Conservation (phyloP, 2,888 invertebrate species). For the Drosophila subsilvestris region DNA sequence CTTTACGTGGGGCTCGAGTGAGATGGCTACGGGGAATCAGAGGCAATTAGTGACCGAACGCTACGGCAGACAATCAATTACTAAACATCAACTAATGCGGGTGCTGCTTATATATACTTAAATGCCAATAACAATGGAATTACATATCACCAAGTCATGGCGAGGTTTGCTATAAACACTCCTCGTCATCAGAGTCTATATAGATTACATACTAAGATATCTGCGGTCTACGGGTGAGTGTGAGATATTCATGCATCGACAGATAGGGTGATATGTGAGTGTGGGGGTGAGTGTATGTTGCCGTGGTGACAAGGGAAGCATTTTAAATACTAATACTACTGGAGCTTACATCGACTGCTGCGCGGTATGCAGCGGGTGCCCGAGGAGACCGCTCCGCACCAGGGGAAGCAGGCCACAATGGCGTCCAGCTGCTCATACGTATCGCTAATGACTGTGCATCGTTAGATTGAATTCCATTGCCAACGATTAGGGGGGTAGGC, state of each 20-base stretch:
- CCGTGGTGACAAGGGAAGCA: neutral
- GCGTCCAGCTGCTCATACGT: slow-evolving; percentile 91
- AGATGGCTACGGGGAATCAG: slow-evolving; percentile 86
- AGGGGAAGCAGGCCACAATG: slow-evolving; percentile 91
- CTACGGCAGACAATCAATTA: slow-evolving; percentile 9
- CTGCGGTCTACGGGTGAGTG: slow-evolving; percentile 20
- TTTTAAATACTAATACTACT: slow-evolving; percentile 5
- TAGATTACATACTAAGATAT: slow-evolving; percentile 42
- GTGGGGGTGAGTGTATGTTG: neutral
- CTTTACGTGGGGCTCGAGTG: slow-evolving; percentile 92
- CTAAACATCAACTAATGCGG: slow-evolving; percentile 12
- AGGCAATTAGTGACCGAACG: slow-evolving; percentile 56
- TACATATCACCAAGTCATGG: slow-evolving; percentile 26
- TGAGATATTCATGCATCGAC: slow-evolving; percentile 27
- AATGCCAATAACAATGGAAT: slow-evolving; percentile 16
- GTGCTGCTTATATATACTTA: slow-evolving; percentile 23
- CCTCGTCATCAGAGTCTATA: slow-evolving; percentile 3
- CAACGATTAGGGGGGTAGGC: slow-evolving; percentile 52
- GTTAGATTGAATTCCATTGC: slow-evolving; percentile 29
- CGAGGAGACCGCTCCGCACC: slow-evolving; percentile 87
- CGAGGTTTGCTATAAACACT: neutral
- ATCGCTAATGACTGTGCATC: slow-evolving; percentile 85
- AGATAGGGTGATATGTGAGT: slow-evolving; percentile 3
- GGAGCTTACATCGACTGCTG: slow-evolving; percentile 87
- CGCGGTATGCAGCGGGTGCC: slow-evolving; percentile 87